Conservation (phyloP, 2,113 vertebrate genomes). For the Gila orcuttii region DNA sequence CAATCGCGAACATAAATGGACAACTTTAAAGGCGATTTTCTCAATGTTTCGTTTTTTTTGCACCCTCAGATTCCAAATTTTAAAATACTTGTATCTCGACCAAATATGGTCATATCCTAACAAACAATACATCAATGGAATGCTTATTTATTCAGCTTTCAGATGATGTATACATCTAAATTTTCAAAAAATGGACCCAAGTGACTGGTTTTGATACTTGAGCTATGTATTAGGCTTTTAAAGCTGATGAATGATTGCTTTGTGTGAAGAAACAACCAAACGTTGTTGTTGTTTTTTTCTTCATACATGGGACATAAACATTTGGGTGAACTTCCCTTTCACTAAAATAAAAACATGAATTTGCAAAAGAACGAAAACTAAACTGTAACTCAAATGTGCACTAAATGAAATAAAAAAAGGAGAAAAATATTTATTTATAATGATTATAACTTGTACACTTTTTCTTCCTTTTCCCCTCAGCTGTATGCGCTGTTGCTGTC, state of each 20-base stretch:
- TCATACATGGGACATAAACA: background rate
- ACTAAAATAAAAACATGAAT: background rate
- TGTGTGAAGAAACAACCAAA: background rate
- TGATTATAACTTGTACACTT: background rate
- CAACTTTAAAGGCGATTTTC: too few relatives aligned
- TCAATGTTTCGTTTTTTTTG: too few relatives aligned
- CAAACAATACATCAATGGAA: too few relatives aligned
- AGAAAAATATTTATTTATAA: background rate
- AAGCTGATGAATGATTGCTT: background rate
- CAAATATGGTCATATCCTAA: too few relatives aligned
- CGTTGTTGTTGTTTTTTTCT: background rate
- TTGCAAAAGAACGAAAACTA: background rate
- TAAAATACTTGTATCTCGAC: too few relatives aligned
- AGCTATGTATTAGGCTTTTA: background rate
- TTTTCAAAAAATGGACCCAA: too few relatives aligned
- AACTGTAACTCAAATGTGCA: background rate
- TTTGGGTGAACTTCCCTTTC: background rate
- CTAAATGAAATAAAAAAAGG: background rate
- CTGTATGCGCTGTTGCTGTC: slow-evolving; percentile 89
- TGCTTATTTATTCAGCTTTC: too few relatives aligned
- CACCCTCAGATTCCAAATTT: too few relatives aligned
- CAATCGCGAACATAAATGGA: too few relatives aligned
- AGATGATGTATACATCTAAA: too few relatives aligned
- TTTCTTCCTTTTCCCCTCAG: slow-evolving; percentile 65
- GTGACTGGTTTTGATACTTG: too few relatives aligned